phyloP scores from a whole-genome alignment of 2,113 vertebrate genomes.

The Cephalophus harveyi region DNA sequence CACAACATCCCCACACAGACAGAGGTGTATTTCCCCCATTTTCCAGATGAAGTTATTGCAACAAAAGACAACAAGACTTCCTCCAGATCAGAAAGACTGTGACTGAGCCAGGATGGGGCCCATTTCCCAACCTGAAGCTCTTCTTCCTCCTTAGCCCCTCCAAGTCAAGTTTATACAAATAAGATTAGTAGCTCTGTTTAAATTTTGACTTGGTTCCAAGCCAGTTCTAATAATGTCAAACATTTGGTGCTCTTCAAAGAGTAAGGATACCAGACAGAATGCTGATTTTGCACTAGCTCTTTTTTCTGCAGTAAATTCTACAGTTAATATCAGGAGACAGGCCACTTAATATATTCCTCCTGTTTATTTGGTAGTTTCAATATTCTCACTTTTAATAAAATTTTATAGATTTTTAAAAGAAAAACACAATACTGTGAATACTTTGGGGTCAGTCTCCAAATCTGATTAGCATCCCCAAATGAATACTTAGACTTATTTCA shows the following conservation, averaged over 20 bases:
- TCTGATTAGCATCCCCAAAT: constrained; percentile 28
- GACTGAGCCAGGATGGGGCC: not conserved
- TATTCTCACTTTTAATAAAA: constrained; percentile 48
- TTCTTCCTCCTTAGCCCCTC: not conserved
- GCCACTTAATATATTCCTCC: constrained; percentile 15
- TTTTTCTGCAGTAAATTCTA: not conserved
- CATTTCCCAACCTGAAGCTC: not conserved
- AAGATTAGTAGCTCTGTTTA: not conserved
- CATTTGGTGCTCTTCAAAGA: not conserved
- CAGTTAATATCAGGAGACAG: not conserved
- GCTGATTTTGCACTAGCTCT: not conserved
- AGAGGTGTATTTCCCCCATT: not conserved
- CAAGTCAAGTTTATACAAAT: too few species aligned
- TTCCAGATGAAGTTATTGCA: not conserved
- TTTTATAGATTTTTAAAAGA: constrained; percentile 20
- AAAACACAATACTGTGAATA: not conserved
- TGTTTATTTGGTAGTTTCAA: constrained; percentile 25
- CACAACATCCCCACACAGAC: not conserved
- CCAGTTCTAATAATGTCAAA: not conserved
- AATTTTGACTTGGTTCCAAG: not conserved
- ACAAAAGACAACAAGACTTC: not conserved
- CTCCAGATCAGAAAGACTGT: fast-evolving
- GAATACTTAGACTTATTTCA: not conserved
- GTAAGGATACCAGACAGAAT: not conserved
- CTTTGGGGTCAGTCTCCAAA: not conserved